Base-by-base conservation (phyloP, 2,888 invertebrate species). In the Brachyptera risi region DNA sequence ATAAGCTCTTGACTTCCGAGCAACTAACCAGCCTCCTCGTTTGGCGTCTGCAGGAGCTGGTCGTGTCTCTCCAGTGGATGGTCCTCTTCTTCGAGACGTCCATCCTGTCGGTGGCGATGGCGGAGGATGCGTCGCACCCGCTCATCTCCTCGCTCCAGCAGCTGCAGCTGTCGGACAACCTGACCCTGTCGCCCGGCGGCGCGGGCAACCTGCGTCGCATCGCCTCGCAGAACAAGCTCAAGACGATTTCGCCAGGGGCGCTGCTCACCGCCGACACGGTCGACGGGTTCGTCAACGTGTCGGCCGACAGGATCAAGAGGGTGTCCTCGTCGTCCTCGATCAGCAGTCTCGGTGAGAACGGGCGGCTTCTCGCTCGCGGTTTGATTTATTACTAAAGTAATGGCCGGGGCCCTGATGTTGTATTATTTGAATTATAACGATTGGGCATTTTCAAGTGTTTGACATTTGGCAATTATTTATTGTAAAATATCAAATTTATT, bases 81-180 rank as follows among this genome's bases (percentile, higher is more conserved):
- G 85, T 94, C 15, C 75, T 92, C 60, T 83, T 90, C 51, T 94
- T 93, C 76, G 95, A 95, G 76, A 89, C 88, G 68, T 87, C 90
- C 59, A 96, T 96, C 74, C 83, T 92, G 21, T 87, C 87, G 0
- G 86, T 92, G 0, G 79, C 76, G 17, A 69, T 75, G 56, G 80
- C 87, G 42, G 86, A 69, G 73, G 75, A 68, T 72, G 76, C 35
- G 17, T n/a, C 21, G 11, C 37, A 37, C 37, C 37, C 67, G 69
- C 78, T 67, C 73, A 75, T 67, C 75, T 31, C 73, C 37, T 7
- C 23, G 75, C 44, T 75, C 75, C 65, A 73, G 75, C 37, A 73
- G 54, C 11, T 23, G 75, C 44, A 76, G 75, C 65, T 73, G 75
- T n/a, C 47, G 4, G 21, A 21, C 7, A 31, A 67, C 69, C 78